phyloP scores from a whole-genome alignment of 2,113 vertebrate genomes.

The Corythoichthys intestinalis region DNA sequence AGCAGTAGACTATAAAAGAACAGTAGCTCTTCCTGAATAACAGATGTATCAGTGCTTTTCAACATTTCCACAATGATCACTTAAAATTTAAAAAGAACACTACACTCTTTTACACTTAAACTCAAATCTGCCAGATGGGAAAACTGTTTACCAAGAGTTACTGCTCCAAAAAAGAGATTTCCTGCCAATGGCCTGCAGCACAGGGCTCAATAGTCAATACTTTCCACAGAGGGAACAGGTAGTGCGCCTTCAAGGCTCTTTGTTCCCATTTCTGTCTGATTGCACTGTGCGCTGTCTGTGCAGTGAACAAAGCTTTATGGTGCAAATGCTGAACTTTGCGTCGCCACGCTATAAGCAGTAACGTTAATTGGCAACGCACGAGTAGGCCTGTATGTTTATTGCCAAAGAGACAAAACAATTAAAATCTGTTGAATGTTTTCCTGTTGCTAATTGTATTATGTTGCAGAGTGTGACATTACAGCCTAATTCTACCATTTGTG shows the following conservation, averaged over 20 bases:
- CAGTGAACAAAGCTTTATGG: constrained; percentile 24
- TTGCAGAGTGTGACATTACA: constrained; percentile 25
- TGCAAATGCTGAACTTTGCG: constrained; percentile 33
- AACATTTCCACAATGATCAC: neutral
- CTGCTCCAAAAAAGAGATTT: constrained; percentile 27
- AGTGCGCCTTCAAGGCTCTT: constrained; percentile 36
- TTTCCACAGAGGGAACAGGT: constrained; percentile 42
- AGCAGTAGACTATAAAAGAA: too few relatives aligned
- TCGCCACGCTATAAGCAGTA: constrained; percentile 1
- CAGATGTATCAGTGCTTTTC: neutral
- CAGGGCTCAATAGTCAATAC: constrained; percentile 20
- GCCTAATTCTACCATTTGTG: neutral
- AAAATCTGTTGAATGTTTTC: neutral
- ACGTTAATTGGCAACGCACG: constrained; percentile 12
- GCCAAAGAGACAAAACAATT: constrained; percentile 16
- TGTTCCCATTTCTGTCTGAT: constrained; percentile 33
- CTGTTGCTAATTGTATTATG: constrained; percentile 31
- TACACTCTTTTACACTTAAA: constrained; percentile 4
- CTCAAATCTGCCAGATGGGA: constrained; percentile 22
- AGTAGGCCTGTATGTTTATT: constrained; percentile 25
- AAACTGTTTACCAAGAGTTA: constrained; percentile 25
- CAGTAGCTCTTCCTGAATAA: neutral
- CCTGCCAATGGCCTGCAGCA: constrained; percentile 16
- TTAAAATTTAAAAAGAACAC: constrained; percentile 1
- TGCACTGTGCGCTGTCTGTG: constrained; percentile 18